phyloP scores from a whole-genome alignment of 2,888 invertebrate species.

The Eucera pruinosa region DNA sequence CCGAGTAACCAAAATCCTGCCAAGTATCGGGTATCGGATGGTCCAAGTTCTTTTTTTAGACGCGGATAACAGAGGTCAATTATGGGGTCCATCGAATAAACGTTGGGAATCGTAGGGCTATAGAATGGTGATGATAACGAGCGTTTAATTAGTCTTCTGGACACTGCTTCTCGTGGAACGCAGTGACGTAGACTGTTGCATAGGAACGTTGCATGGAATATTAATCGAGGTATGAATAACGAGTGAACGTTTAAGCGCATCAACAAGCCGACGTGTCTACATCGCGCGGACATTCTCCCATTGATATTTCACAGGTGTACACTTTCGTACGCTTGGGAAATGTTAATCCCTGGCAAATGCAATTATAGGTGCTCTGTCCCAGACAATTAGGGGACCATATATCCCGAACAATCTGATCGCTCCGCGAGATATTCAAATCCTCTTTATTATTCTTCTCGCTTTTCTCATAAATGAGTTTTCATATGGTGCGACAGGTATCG shows the following conservation, averaged over 20 bases:
- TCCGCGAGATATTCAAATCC: not conserved
- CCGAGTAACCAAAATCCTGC: too few relatives aligned
- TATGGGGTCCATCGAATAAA: not conserved
- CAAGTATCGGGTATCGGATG: too few relatives aligned
- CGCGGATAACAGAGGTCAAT: not conserved
- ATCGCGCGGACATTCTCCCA: constrained; percentile 30
- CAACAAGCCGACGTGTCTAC: constrained; percentile 35
- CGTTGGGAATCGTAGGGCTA: not conserved
- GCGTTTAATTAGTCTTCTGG: not conserved
- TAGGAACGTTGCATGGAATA: constrained; percentile 45
- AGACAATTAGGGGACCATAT: constrained; percentile 14
- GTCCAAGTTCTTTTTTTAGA: too few relatives aligned
- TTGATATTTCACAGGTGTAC: constrained; percentile 45
- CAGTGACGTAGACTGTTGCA: constrained; percentile 32
- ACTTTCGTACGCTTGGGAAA: constrained; percentile 18
- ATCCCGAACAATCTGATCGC: not conserved
- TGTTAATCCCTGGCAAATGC: constrained; percentile 18
- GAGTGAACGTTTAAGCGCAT: constrained; percentile 37
- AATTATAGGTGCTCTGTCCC: constrained; percentile 1
- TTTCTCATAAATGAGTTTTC: not conserved
- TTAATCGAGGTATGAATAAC: constrained; percentile 65
- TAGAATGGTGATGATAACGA: not conserved
- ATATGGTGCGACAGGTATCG: not conserved
- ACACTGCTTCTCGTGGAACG: constrained; percentile 14
- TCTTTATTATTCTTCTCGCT: not conserved